These are phyloP conservation scores for Phyllostomus discolor DNA, from an alignment of 2,113 vertebrate genomes.

Conservation along the genomic window DNA sequence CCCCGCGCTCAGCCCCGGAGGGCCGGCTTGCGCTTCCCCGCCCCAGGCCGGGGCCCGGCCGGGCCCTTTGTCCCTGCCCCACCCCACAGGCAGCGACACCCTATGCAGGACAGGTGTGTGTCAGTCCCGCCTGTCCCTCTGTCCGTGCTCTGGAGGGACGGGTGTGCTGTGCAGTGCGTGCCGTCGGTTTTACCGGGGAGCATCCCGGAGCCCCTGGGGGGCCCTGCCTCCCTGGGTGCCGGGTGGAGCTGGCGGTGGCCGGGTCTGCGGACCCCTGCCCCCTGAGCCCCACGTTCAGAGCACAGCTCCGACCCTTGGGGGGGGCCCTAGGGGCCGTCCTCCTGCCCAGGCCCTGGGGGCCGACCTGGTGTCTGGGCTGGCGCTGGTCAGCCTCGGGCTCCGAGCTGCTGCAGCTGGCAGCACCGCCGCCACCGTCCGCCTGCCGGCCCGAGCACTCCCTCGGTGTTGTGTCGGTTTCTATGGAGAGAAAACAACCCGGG, in stretches of 20 bases:
- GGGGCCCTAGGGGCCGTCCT: neutral
- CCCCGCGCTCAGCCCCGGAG: neutral
- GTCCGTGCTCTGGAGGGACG: neutral
- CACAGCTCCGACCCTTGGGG: no score
- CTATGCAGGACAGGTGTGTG: neutral
- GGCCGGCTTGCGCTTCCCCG: no score
- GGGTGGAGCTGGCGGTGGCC: neutral
- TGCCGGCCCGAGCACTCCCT: conserved; percentile 45
- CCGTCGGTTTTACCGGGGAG: neutral
- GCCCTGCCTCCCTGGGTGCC: neutral
- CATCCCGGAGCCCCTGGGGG: accelerated
- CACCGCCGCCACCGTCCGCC: neutral
- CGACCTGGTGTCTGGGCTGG: no score
- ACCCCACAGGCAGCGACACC: neutral
- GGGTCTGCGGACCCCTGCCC: neutral
- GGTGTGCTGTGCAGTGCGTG: accelerated
- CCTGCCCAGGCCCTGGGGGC: accelerated
- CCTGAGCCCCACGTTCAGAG: neutral
- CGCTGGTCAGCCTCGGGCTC: neutral
- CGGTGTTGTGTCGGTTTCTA: conserved; percentile 94
- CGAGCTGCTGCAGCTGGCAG: neutral
- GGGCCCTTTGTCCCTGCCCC: neutral
- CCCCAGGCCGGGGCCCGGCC: neutral
- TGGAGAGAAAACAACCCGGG: conserved; percentile 91
- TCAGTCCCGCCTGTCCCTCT: neutral